Base-by-base conservation (phyloP, 1,140 invertebrate species). In the Asobara japonica region DNA sequence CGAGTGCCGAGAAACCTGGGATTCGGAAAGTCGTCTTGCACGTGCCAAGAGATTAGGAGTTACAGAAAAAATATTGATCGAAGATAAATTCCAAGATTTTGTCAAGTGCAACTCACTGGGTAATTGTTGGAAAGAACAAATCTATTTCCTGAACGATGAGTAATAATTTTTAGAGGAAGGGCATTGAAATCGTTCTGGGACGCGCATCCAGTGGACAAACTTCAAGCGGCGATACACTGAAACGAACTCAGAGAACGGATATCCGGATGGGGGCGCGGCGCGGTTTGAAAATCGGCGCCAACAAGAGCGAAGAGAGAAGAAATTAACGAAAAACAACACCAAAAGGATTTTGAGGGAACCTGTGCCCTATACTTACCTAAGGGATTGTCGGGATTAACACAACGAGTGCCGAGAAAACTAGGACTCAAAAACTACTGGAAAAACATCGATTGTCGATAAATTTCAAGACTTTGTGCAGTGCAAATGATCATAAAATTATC, bases 361-460 rank as follows among this genome's bases (percentile, higher is more conserved):
- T 0, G 90, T 94, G 0, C 90, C 92, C 0, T 94, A 94, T 82
- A 94, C 91, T 2, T 95, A 95, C 80, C 90, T 94, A 90, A 91
- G 71, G 94, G 94, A 38, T 88, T 94, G 56, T 94, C 93, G 2
- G 94, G 94, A 1, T 83, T 94, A 0, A 94, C 93, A 1, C 93
- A 94, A 80, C 88, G 93, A 77, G 92, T 94, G 2, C 93, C 93
- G 0, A 88, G 90, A 61, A 90, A 84, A 31, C 85, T 0, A 76
- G 81, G 7, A 79, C 77, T 5, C 77, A 80, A 33, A 11, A 65
- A 76, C 3, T 75, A 83, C 61, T 74, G 78, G 77, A 82, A 81
- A 60, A 71, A 48, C 36, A 11, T 41, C 18, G 56, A 25, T 25
- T 22, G 25, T 22, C 20, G 56, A 27, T 61, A 61, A 27, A 22